Evolutionary conservation across 2,797 vertebrate species (phyloP), one percentile per base, ranked within the genome.

Genomic region (Bucorvus abyssinicus): DNA sequence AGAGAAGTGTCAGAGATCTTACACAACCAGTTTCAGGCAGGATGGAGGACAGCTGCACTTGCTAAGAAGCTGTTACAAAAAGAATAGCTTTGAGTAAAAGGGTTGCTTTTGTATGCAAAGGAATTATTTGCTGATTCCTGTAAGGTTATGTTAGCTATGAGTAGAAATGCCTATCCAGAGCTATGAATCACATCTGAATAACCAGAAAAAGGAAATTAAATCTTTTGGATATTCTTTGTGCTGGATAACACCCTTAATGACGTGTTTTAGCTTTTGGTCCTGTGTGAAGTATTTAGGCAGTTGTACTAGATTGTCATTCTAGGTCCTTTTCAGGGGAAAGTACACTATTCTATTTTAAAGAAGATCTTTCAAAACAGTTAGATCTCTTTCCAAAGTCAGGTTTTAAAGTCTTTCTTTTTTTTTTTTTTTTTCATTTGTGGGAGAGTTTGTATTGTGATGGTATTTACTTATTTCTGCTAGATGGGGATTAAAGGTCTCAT

Each of bases 401-500:
- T 40, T 71, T 84, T 60, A 40, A 71, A 61, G 57, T 32, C 14
- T 27, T 17, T 59, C 38, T 40, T 40, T 40, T 40, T 40, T 12
- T 40, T 40, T 40, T 40, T 12, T 40, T 40, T 29, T n/a, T 40
- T 36, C 32, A 32, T 76, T 67, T 67, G n/a, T 61, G 8, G 9
- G 9, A 42, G 21, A 26, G 2, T 9, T 60, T n/a, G 7, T 18
- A n/a, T 3, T 69, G 4, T 67, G 14, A 24, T 76, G 10, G 7
- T 42, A 27, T 21, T 15, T 67, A 40, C 7, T 80, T 49, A 40
- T 30, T 90, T 57, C 36, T 64, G 26, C 9, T 60, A 56, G 10
- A 22, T 45, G 0, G 0, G 7, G 12, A n/a, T 6, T 32, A 23
- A 84, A 52, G 9, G 34, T 76, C 26, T 49, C 0, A 8, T 59